Evolutionary conservation across 1,140 invertebrate species (phyloP), one percentile per base, ranked within the genome.

Genomic region (Leucophenga varia): DNA sequence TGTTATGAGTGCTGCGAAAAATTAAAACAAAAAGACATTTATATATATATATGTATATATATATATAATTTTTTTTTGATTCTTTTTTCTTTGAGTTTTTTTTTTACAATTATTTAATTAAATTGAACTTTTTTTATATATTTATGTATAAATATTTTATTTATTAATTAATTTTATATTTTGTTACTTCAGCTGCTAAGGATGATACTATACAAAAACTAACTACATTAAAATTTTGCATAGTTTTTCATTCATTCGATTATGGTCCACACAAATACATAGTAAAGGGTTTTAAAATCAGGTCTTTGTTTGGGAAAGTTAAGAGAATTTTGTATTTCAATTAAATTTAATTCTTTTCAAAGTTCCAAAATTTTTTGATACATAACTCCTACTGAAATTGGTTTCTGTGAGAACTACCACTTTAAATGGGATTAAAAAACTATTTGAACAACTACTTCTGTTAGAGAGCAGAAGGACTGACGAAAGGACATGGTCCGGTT

Each of bases 181-280:
- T 51, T 55, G 16, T 7, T 42, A 28, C 14, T 55, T 53, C 59
- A 54, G 59, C 49, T 59, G 54, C 57, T 52, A 67, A 58, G 53
- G 54, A 56, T 57, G 57, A 55, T 64, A 55, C 47, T 68, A 57
- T 64, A 60, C 51, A 68, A 59, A 64, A 55, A 64, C 63, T 65
- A 65, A 63, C 63, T 67, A 65, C 63, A 52, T 53, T 63, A 63
- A 65, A 65, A 65, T 65, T 52, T 49, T 57, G 55, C 55, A 57
- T 57, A 57, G 55, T 54, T 59, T 65, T 52, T 63, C 63, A 63
- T 59, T 59, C 63, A 65, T n/a, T n/a, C 53, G 59, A 56, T 48
- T 57, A 61, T 58, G 52, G n/a, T n/a, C n/a, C n/a, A n/a, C n/a
- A n/a, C n/a, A n/a, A n/a, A n/a, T n/a, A n/a, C n/a, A n/a, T n/a